A percentile compares a stretch with the other conserved stretches of the same genome.
phyloP scores from a whole-genome alignment of 2,888 invertebrate genomes.

The Amiota minor region DNA sequence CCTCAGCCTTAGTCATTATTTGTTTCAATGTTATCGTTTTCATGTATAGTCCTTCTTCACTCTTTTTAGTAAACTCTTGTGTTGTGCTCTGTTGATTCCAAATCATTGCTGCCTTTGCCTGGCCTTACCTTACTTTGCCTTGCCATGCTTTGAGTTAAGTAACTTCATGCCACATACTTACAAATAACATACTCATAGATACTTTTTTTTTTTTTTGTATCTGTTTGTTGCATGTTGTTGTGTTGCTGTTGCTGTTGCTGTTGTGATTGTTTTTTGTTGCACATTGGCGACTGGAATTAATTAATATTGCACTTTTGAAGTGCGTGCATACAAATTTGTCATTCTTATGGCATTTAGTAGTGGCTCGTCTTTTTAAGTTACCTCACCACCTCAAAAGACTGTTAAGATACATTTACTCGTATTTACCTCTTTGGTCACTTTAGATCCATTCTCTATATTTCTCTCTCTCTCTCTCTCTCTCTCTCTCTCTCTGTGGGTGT shows the following conservation, averaged over 20 bases:
- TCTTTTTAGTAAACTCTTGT: neutral
- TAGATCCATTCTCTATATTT: no score
- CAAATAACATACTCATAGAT: no score
- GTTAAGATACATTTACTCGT: no score
- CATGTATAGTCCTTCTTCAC: no score
- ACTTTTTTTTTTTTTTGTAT: no score
- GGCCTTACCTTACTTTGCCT: no score
- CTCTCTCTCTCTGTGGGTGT: slow-evolving; percentile 16
- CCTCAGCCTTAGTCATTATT: neutral
- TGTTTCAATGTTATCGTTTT: slow-evolving; percentile 33
- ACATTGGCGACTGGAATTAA: slow-evolving; percentile 57
- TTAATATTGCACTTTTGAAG: slow-evolving; percentile 68
- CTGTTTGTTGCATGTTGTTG: neutral
- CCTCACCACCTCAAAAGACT: no score
- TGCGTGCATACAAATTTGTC: slow-evolving; percentile 72
- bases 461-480: neutral
- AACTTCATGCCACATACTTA: neutral
- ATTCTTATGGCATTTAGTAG: slow-evolving; percentile 45
- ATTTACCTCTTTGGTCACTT: no score
- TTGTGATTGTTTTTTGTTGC: slow-evolving; percentile 33
- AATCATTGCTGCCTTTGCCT: neutral
- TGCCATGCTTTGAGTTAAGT: neutral
- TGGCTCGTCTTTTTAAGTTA: slow-evolving; percentile 12
- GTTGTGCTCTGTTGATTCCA: neutral
- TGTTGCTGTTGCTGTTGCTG: slow-evolving; percentile 45